Base-by-base conservation (phyloP, 64 coral and sea anemone genomes). In the Orbicella faveolata region DNA sequence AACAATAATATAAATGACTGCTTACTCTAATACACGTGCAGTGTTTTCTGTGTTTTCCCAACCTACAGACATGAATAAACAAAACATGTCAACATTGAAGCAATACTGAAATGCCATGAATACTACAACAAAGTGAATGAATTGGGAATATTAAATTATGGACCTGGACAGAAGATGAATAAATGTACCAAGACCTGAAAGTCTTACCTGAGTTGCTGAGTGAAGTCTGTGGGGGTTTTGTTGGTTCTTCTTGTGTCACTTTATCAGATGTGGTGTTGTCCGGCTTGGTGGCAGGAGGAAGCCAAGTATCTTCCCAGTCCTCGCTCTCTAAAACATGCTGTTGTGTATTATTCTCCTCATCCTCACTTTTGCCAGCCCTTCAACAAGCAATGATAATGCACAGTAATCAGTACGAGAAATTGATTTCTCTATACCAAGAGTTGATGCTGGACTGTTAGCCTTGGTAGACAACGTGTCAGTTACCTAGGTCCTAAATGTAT, bases 291-390 rank as follows among this genome's bases (percentile, higher is more conserved):
- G 5, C 12, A 52, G 82, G 41, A 44, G 82, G 65, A 16, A 37
- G n/a, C 9, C 63, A 68, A 0, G 39, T 72, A 11, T 85, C 62
- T 30, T 85, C 82, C 82, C 82, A 85, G 82, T 85, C 41, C 65
- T 85, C 82, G 41, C 26, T 72, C 36, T 70, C 82, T 72, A 20
- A 17, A 72, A 70, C 37, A 33, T 36, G 63, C 70, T 72, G 36
- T 72, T 51, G 26, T 69, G 36, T 72, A 72, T 70, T 26, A 70
- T 72, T 39, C 21, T 77, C 64, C 2, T 18, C 62, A 66, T 83
- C 34, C 62, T 83, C 80, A 85, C 23, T 72, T 85, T 85, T 85
- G 11, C 82, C 82, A 85, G 82, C 82, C 82, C 82, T 85, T 63
- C 5, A 81, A 70, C 67, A 70, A 26, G 10, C 67, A 70, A 33